Percentiles rank a stretch among this genome's conserved stretches.
Conservation (phyloP, 1,140 invertebrate species). For the Anadara kagoshimensis region DNA sequence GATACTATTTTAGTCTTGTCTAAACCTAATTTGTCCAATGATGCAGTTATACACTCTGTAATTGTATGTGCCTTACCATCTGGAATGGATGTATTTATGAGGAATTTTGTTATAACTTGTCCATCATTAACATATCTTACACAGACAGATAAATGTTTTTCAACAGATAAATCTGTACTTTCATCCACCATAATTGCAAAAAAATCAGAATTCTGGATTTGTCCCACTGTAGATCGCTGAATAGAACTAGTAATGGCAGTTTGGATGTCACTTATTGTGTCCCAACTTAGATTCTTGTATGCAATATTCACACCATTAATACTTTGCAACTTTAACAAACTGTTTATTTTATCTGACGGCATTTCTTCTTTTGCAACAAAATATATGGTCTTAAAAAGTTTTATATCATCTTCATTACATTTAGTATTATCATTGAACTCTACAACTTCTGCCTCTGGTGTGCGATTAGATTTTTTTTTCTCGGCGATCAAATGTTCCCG, state of each 20-base stretch:
- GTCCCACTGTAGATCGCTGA: too few species aligned
- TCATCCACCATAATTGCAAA: conserved; percentile 23
- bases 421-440: too few species aligned
- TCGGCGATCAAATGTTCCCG: too few species aligned
- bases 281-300: conserved; percentile 10
- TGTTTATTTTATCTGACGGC: neutral
- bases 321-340: conserved; percentile 6
- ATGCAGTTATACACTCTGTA: neutral
- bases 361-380: conserved; percentile 7
- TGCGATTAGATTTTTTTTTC: too few species aligned
- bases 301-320: neutral
- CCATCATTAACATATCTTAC: conserved; percentile 5
- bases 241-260: neutral
- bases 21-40: too few species aligned
- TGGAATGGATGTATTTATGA: neutral
- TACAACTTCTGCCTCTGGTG: too few species aligned
- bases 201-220: neutral
- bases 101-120: neutral
- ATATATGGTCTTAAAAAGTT: conserved; percentile 3
- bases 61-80: conserved; percentile 11
- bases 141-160: conserved; percentile 2
- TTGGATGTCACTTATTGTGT: conserved; percentile 3
- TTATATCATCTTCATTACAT: neutral
- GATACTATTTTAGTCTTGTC: neutral
- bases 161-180: conserved; percentile 15